phyloP scores from a whole-genome alignment of 2,113 vertebrate genomes.

The Bagarius yarrelli region DNA sequence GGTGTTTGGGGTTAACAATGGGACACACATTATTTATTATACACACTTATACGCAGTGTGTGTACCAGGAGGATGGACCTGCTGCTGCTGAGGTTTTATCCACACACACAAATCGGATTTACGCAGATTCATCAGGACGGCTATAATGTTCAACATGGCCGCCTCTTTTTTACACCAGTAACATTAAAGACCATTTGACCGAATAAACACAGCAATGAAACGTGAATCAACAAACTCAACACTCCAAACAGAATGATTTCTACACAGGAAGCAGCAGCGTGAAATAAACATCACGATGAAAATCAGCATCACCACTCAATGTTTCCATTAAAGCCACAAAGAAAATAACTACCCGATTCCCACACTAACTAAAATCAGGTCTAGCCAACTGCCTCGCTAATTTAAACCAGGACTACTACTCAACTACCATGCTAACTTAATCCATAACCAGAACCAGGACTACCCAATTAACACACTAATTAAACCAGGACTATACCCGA shows the following conservation, averaged over 20 bases:
- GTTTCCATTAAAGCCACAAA: too few species aligned
- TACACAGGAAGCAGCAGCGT: too few species aligned
- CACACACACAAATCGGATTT: constrained; percentile 2
- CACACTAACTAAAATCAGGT: too few species aligned
- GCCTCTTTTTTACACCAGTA: not conserved
- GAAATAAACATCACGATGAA: too few species aligned
- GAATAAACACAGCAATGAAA: not conserved
- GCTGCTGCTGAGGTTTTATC: not conserved
- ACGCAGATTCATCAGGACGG: not conserved
- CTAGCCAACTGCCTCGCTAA: too few species aligned
- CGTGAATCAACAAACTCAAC: not conserved
- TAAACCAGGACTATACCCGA: not conserved
- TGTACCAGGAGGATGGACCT: not conserved
- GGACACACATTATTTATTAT: not conserved
- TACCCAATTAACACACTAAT: not conserved
- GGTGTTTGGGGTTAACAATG: constrained; percentile 1
- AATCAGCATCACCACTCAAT: too few species aligned
- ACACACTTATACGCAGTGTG: not conserved
- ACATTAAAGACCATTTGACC: too few species aligned
- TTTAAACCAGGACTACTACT: not conserved
- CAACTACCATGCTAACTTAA: too few species aligned
- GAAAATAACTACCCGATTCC: too few species aligned
- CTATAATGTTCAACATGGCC: not conserved
- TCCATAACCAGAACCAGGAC: too few species aligned
- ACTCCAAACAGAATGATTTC: too few species aligned